Evolutionary conservation across 23 tunicate genomes (phyloP).

Genomic region (Corella eumyota): DNA sequence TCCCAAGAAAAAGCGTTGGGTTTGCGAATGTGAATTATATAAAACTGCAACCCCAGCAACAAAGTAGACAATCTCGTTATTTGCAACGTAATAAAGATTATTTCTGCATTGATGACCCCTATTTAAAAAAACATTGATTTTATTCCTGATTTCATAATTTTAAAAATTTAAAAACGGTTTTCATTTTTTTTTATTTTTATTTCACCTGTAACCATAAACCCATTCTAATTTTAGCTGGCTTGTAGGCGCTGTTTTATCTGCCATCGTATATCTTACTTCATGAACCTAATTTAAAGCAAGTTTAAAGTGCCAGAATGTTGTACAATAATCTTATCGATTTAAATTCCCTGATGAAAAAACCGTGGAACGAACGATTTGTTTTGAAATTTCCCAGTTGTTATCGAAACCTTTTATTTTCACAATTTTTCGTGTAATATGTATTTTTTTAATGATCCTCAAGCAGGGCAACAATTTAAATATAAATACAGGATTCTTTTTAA

Average conservation of each 20-base stretch:
- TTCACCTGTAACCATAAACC: constrained; percentile 95
- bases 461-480: too few species aligned
- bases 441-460: too few species aligned
- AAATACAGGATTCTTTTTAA: too few species aligned
- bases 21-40: constrained; percentile 36
- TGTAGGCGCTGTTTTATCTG: constrained; percentile 85
- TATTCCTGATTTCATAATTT: neutral
- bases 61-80: constrained; percentile 84
- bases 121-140: neutral
- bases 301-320: too few species aligned
- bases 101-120: constrained; percentile 97
- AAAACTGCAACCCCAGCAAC: constrained; percentile 97
- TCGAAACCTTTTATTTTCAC: constrained; percentile 6
- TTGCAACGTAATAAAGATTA: constrained; percentile 55
- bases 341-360: too few species aligned
- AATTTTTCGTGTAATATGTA: too few species aligned
- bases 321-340: too few species aligned
- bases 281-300: too few species aligned
- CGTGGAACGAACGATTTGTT: too few species aligned
- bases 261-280: constrained; percentile 24
- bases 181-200: too few species aligned
- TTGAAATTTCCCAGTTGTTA: constrained; percentile 36
- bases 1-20: constrained; percentile 80
- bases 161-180: too few species aligned
- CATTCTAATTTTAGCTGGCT: constrained; percentile 69